Percentiles rank a stretch among this genome's conserved stretches.
phyloP scores from a whole-genome alignment of 64 coral and sea anemone genomes.

The Montipora capricornis region DNA sequence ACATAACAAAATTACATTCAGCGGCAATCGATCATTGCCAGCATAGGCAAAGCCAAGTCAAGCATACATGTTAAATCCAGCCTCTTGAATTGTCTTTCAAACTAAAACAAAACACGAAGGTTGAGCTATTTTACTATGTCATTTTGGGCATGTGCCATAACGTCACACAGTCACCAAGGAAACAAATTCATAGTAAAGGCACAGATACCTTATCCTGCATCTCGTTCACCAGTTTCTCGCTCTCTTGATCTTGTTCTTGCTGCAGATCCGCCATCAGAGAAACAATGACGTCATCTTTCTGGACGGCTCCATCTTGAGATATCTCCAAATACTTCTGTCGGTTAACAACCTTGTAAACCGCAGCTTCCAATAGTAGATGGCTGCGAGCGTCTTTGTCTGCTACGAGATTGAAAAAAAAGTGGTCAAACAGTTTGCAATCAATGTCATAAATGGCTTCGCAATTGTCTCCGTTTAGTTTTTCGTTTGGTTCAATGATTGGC shows the following conservation, averaged over 20 bases:
- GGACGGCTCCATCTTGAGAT: slow-evolving; percentile 44
- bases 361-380: slow-evolving; percentile 82
- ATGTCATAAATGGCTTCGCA: too few species aligned
- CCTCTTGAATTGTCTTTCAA: too few species aligned
- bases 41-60: too few species aligned
- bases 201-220: slow-evolving; percentile 85
- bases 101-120: too few species aligned
- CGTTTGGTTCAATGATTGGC: too few species aligned
- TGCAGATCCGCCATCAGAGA: slow-evolving; percentile 96
- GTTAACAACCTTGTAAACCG: slow-evolving; percentile 80
- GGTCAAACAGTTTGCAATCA: background rate
- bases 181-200: background rate
- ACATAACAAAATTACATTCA: too few species aligned
- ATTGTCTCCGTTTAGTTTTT: too few species aligned
- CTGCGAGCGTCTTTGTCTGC: slow-evolving; percentile 69
- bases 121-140: too few species aligned
- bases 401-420: background rate
- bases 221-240: slow-evolving; percentile 79
- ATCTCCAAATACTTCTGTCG: slow-evolving; percentile 78
- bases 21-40: too few species aligned
- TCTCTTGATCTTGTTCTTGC: slow-evolving; percentile 98
- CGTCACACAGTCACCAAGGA: background rate
- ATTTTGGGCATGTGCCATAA: background rate
- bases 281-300: slow-evolving; percentile 85
- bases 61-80: too few species aligned